Conservation (phyloP, 2,797 vertebrate species). For the Lemur catta region DNA sequence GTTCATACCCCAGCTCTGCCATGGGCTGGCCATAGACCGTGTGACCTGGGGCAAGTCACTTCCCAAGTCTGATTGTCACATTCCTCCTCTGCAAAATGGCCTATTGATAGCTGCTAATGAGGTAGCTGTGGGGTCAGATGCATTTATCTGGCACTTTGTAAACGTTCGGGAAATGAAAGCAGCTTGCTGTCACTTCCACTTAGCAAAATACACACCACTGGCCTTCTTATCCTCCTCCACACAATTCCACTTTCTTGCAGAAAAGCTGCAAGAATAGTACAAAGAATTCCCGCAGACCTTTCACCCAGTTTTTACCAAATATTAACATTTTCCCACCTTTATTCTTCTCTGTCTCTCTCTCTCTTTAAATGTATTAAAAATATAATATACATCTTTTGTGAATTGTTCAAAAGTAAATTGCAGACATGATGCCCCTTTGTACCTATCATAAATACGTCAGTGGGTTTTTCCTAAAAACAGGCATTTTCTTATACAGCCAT, state of each 20-base stretch:
- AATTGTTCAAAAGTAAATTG: neutral
- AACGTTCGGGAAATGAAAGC: neutral
- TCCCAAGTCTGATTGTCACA: neutral
- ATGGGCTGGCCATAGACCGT: accelerated
- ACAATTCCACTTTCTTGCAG: neutral
- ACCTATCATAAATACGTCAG: neutral
- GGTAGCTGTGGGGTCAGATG: neutral
- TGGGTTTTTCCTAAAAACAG: neutral
- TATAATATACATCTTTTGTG: neutral
- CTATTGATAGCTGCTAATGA: neutral
- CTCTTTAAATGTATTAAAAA: neutral
- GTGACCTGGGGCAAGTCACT: neutral
- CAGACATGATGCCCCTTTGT: neutral
- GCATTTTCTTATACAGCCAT: neutral
- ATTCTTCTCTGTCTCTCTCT: neutral
- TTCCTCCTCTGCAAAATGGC: neutral
- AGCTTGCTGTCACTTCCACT: accelerated
- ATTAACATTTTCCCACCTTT: neutral
- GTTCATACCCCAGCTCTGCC: neutral
- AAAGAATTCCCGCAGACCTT: neutral
- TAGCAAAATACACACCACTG: neutral
- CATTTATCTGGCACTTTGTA: neutral
- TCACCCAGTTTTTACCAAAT: neutral
- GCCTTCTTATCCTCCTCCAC: neutral
- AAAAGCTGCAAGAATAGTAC: neutral